A percentile compares a stretch with the other conserved stretches of the same genome.
These are phyloP conservation scores for Tricholauxania praeusta DNA, from an alignment of 2,888 invertebrate species.

Conservation along the genomic window DNA sequence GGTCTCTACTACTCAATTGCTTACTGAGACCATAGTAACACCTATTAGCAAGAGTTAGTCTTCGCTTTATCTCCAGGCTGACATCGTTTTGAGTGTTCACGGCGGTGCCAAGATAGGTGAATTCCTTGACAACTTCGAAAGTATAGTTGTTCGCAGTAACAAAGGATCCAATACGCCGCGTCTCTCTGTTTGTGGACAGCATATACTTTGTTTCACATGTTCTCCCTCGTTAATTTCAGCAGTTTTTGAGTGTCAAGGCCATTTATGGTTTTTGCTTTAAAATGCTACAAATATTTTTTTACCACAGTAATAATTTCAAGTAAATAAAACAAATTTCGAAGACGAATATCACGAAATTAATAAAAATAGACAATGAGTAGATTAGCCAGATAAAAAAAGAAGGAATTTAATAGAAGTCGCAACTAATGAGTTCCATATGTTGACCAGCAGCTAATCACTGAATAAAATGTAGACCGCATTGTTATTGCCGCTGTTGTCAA, in stretches of 20 bases:
- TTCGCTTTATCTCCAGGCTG: too few species aligned
- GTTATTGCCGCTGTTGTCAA: neutral
- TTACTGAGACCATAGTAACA: too few species aligned
- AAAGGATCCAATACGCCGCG: too few species aligned
- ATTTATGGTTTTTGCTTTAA: neutral
- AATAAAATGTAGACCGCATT: neutral
- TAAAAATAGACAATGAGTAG: neutral
- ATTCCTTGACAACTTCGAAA: too few species aligned
- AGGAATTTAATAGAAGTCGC: slow-evolving; percentile 24
- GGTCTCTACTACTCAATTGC: too few species aligned
- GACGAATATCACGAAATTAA: neutral
- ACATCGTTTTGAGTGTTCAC: too few species aligned
- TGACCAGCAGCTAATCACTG: neutral
- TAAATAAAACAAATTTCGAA: neutral
- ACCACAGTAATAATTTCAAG: neutral
- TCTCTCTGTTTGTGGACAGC: too few species aligned
- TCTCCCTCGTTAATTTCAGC: neutral
- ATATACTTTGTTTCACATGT: too few species aligned
- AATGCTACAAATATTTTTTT: too few species aligned
- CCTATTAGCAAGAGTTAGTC: too few species aligned
- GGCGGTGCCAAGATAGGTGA: too few species aligned
- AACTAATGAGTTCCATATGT: slow-evolving; percentile 34
- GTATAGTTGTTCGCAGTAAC: too few species aligned
- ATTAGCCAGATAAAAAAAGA: slow-evolving; percentile 15
- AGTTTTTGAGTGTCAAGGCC: slow-evolving; percentile 41